Evolutionary conservation across 2,113 vertebrate genomes (phyloP).

Genomic region (Corythaeola cristata): DNA sequence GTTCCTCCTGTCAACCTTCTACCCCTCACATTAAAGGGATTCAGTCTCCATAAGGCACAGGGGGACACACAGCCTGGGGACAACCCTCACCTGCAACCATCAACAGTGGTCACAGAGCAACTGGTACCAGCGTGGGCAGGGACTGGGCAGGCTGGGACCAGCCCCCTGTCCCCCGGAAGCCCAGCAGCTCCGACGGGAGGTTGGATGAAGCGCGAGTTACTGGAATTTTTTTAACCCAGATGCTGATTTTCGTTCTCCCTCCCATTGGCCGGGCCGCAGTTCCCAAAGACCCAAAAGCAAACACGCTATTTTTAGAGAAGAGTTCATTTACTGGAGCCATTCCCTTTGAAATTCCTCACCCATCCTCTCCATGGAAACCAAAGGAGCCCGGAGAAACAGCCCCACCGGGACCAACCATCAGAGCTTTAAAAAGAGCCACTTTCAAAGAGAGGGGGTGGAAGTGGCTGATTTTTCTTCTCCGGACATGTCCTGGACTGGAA

Average conservation of each 20-base stretch:
- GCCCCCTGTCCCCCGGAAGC: not conserved
- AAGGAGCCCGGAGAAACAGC: conserved; percentile 42
- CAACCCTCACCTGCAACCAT: not conserved
- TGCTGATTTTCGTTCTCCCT: conserved; percentile 5
- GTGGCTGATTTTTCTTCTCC: not conserved
- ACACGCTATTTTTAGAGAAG: conserved; percentile 74
- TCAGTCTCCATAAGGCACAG: not conserved
- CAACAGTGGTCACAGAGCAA: fast-evolving
- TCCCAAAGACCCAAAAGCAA: conserved; percentile 73
- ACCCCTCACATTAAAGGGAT: not conserved
- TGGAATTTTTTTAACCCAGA: conserved; percentile 57
- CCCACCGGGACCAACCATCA: conserved; percentile 43
- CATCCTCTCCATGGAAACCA: conserved; percentile 74
- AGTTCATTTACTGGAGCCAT: conserved; percentile 76
- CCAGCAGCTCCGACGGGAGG: not conserved
- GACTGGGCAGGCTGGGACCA: not conserved
- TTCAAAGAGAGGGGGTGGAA: not conserved
- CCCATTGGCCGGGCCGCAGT: conserved; percentile 45
- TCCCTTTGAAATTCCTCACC: conserved; percentile 80
- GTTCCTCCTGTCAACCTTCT: not conserved
- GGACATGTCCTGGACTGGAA: not conserved
- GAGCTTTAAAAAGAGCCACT: conserved; percentile 32
- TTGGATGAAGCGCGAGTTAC: not conserved
- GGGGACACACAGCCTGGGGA: not conserved
- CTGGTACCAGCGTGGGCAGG: not conserved